Evolutionary conservation across 2,888 invertebrate species (phyloP).

Genomic region (Pachycephus smyrnensis): DNA sequence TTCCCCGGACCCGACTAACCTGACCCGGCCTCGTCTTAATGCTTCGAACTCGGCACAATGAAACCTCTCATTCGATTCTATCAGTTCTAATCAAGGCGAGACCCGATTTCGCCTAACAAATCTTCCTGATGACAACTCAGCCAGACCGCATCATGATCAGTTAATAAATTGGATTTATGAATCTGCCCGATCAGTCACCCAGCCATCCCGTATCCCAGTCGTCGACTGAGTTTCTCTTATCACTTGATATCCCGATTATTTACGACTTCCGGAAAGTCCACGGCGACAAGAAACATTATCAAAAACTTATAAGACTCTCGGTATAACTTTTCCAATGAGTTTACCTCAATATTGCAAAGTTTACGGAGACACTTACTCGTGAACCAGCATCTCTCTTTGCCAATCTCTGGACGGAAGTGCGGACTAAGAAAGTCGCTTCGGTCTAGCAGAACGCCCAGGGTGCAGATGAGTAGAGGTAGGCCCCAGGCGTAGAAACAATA

Average conservation of each 20-base stretch:
- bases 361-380: conserved; percentile 67
- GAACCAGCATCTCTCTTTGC: conserved; percentile 76
- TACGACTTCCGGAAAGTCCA: background rate
- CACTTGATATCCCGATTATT: no score
- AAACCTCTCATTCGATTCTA: background rate
- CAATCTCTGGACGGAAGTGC: conserved; percentile 73
- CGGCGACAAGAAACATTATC: background rate
- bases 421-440: conserved; percentile 67
- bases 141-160: background rate
- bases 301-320: background rate
- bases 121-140: background rate
- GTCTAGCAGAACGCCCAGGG: conserved; percentile 71
- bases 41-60: background rate
- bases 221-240: background rate
- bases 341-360: conserved; percentile 11
- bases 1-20: background rate
- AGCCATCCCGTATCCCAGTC: background rate
- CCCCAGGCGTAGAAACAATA: conserved; percentile 83
- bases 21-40: background rate
- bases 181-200: background rate
- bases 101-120: background rate
- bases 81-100: background rate
- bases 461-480: conserved; percentile 71
- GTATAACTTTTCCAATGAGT: conserved; percentile 15
- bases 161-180: background rate